These are phyloP conservation scores for Nematopogon swammerdamellus DNA, from an alignment of 2,888 invertebrate species.

Conservation along the genomic window DNA sequence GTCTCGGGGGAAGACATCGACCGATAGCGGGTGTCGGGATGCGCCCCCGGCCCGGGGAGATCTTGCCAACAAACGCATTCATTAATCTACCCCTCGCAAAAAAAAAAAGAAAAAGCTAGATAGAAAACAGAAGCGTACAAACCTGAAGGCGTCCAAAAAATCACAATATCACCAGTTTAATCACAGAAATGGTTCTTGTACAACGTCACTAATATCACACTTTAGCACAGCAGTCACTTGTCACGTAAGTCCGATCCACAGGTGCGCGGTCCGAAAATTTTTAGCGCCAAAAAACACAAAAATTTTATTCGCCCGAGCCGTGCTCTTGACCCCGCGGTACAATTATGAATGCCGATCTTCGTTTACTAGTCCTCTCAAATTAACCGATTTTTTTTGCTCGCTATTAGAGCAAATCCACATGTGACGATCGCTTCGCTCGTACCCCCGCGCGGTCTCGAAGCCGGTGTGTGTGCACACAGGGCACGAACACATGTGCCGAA, in stretches of 20 bases:
- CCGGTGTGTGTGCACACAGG: conserved; percentile 3
- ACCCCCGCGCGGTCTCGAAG: conserved; percentile 33
- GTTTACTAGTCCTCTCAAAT: conserved; percentile 51
- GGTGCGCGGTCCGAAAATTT: not conserved
- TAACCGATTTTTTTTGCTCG: conserved; percentile 50
- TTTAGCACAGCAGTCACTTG: not conserved
- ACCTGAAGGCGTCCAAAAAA: not conserved
- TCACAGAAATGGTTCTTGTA: not conserved
- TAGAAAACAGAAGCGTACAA: too few species aligned
- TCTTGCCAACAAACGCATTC: not conserved
- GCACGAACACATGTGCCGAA: conserved; percentile 38
- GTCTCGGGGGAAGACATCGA: not conserved
- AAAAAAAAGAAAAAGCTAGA: too few species aligned
- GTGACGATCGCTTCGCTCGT: conserved; percentile 36
- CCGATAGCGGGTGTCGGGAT: not conserved
- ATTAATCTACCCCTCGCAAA: not conserved
- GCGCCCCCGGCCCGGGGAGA: not conserved
- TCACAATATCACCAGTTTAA: not conserved
- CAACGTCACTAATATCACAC: not conserved
- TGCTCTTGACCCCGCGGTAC: conserved; percentile 51
- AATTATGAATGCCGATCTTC: conserved; percentile 52
- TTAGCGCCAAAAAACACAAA: conserved; percentile 30
- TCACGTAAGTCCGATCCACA: not conserved
- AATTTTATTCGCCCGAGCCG: conserved; percentile 36
- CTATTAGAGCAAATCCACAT: conserved; percentile 49